Conservation (phyloP, 2,797 vertebrate species). For the Lagodon rhomboides region DNA sequence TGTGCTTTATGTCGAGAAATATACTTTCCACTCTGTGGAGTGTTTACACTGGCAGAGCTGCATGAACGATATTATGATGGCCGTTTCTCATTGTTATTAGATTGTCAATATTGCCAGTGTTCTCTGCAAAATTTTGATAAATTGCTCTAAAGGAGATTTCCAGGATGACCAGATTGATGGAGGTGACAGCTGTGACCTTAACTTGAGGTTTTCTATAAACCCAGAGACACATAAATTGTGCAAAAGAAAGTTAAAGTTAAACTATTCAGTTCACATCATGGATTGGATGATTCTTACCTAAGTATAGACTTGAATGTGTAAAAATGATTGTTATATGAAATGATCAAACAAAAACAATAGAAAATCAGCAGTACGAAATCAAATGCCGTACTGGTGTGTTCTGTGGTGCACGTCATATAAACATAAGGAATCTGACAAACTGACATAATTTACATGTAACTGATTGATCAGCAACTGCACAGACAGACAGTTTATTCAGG, state of each 20-base stretch:
- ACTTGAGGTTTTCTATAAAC: constrained; percentile 40
- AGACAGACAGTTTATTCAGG: too few relatives aligned
- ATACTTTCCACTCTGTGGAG: constrained; percentile 58
- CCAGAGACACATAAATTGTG: constrained; percentile 18
- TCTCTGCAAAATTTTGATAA: constrained; percentile 61
- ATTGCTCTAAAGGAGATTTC: constrained; percentile 55
- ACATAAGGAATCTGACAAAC: too few relatives aligned
- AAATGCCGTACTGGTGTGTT: too few relatives aligned
- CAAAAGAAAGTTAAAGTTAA: constrained; percentile 26
- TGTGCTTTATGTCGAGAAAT: constrained; percentile 70
- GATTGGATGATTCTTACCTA: constrained; percentile 5
- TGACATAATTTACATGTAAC: too few relatives aligned
- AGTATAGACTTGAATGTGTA: too few relatives aligned
- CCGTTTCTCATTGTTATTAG: constrained; percentile 73
- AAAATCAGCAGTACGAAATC: too few relatives aligned
- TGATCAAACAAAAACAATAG: too few relatives aligned
- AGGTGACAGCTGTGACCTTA: constrained; percentile 41
- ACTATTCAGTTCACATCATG: constrained; percentile 8
- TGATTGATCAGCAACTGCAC: too few relatives aligned
- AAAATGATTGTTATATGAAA: too few relatives aligned
- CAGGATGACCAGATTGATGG: constrained; percentile 55
- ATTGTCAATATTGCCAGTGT: constrained; percentile 57
- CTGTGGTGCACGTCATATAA: too few relatives aligned
- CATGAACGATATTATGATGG: constrained; percentile 60
- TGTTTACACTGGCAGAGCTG: constrained; percentile 74